Base-by-base conservation (phyloP, 2,888 invertebrate genomes). In the Sesia apiformis region DNA sequence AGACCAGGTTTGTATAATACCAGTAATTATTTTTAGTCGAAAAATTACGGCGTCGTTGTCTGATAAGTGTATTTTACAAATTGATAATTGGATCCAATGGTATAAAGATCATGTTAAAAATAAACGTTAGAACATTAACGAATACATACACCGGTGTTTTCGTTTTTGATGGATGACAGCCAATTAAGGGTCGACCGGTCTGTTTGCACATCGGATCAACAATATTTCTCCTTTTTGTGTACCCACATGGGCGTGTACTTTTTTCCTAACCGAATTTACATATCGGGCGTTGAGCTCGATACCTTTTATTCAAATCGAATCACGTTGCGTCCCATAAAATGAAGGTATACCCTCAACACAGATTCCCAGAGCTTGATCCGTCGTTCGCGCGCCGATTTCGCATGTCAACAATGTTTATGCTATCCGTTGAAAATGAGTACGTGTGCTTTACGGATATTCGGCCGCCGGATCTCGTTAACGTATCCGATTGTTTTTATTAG, bases 401-500 rank as follows among this genome's bases (percentile, higher is more conserved):
- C 63, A 64, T 71, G 69, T 67, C 65, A 71, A 71, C 66, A 71
- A 53, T 65, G 60, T 69, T 70, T 67, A 67, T 67, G 58, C 62
- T 58, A 66, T 66, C 60, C 59, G 54, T 58, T 58, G 60, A 57
- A 56, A 61, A 62, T 60, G 56, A 60, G 57, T 52, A 57, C 67
- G 63, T 65, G 58, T 72, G 58, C 62, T 67, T 68, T 68, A 64
- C 57, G 66, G 65, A 70, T 67, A 65, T 67, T 58, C 60, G 56
- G 63, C 58, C 59, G 63, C 63, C 64, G 63, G 58, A 63, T 69
- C 73, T 73, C 72, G 70, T 76, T 76, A 74, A 66, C 66, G 61
- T 62, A 64, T 67, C 60, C 68, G 82, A 85, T 87, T 73, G 66
- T 72, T 69, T 69, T 68, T 67, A 64, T 63, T 64, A 62, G 51